Conservation (phyloP, 2,888 invertebrate genomes). For the Pterostichus niger region DNA sequence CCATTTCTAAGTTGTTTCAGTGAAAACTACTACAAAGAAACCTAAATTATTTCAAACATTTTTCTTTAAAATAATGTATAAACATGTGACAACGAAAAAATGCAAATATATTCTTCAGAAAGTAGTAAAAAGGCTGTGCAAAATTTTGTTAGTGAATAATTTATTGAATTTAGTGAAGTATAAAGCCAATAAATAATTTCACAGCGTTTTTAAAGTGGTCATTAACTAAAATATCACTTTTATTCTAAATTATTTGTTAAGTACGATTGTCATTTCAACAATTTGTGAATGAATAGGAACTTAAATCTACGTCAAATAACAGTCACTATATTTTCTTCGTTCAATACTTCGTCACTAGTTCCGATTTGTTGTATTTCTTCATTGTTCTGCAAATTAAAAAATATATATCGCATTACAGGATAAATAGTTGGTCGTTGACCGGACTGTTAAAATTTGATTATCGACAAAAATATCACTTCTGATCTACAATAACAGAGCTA, state of each 20-base stretch:
- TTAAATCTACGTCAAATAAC: constrained; percentile 14
- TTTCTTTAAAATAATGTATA: not conserved
- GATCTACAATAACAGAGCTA: too few relatives aligned
- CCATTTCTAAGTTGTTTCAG: too few relatives aligned
- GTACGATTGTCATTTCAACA: constrained; percentile 1
- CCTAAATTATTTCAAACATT: not conserved
- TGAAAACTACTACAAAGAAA: not conserved
- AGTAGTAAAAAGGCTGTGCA: constrained; percentile 6
- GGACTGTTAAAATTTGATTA: too few relatives aligned
- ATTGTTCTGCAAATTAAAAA: not conserved
- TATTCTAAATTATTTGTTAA: constrained; percentile 22
- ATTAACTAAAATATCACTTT: constrained; percentile 31
- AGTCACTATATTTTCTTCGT: not conserved
- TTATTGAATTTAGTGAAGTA: constrained; percentile 3
- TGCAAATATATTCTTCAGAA: not conserved
- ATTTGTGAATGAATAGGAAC: constrained; percentile 13
- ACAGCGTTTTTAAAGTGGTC: constrained; percentile 1
- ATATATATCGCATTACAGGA: too few relatives aligned
- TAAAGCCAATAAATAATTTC: constrained; percentile 31
- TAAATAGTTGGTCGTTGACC: too few relatives aligned
- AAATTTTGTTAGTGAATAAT: constrained; percentile 19
- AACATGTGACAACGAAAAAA: too few relatives aligned
- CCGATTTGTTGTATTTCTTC: not conserved
- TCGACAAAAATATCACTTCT: too few relatives aligned
- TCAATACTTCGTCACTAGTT: constrained; percentile 17